Conservation (phyloP, 2,888 invertebrate species). For the Hemicrepidius hirtus region DNA sequence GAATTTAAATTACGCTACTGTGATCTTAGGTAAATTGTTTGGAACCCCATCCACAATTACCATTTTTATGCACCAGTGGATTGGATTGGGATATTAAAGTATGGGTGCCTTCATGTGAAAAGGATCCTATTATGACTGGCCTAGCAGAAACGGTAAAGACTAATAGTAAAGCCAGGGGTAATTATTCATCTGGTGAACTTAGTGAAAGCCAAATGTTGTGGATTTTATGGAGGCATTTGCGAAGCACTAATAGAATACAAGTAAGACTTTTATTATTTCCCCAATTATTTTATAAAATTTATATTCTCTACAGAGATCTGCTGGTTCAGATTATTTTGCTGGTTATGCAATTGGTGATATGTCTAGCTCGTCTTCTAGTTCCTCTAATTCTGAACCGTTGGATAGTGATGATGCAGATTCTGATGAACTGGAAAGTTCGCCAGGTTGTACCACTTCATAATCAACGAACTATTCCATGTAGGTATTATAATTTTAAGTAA, state of each 20-base stretch:
- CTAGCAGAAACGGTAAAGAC: constrained; percentile 70
- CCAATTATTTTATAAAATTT: too few relatives aligned
- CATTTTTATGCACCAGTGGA: constrained; percentile 93
- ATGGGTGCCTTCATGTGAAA: constrained; percentile 86
- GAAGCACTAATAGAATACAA: constrained; percentile 28
- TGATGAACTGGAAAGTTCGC: constrained; percentile 58
- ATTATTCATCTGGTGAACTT: constrained; percentile 58
- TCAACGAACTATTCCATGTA: constrained; percentile 32
- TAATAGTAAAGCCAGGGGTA: constrained; percentile 61
- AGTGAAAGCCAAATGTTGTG: constrained; percentile 68
- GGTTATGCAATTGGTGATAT: constrained; percentile 27
- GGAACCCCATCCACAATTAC: constrained; percentile 91
- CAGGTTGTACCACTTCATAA: constrained; percentile 64
- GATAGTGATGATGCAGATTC: constrained; percentile 60
- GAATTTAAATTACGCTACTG: too few relatives aligned
- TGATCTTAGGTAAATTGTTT: constrained; percentile 93
- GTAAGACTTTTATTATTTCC: constrained; percentile 27
- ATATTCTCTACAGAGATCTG: constrained; percentile 31
- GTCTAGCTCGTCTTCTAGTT: constrained; percentile 51
- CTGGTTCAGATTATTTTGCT: constrained; percentile 25
- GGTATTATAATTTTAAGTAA: neutral
- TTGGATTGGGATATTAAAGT: constrained; percentile 94
- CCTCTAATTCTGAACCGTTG: constrained; percentile 54
- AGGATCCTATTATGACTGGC: constrained; percentile 76
- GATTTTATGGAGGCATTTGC: constrained; percentile 68